Percentiles rank a stretch among this genome's conserved stretches.
phyloP scores from a whole-genome alignment of 35 echinoderm and acorn worm species.

The Diadema setosum region DNA sequence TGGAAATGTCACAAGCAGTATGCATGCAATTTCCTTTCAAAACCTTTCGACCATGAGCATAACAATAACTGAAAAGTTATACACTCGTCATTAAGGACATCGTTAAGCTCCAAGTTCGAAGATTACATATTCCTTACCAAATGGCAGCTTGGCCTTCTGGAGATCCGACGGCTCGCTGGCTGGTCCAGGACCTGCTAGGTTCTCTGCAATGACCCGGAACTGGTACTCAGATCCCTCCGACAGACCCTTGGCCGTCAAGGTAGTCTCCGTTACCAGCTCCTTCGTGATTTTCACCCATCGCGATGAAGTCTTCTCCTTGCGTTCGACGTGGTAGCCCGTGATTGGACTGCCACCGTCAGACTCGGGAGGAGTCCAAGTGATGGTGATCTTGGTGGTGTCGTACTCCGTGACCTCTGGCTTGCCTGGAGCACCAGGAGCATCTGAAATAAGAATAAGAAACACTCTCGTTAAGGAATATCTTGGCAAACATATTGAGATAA shows the following conservation, averaged over 20 bases:
- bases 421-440: conserved; percentile 47
- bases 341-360: conserved; percentile 50
- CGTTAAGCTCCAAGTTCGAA: too few relatives aligned
- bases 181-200: conserved; percentile 51
- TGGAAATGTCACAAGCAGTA: too few relatives aligned
- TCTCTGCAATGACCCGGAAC: conserved; percentile 51
- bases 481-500: too few relatives aligned
- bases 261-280: conserved; percentile 36
- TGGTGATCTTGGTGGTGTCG: conserved; percentile 32
- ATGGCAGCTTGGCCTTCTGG: conserved; percentile 70
- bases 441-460: too few relatives aligned
- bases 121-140: too few relatives aligned
- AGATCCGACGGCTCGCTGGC: conserved; percentile 69
- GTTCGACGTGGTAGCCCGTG: conserved; percentile 51
- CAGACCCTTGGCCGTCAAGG: conserved; percentile 23
- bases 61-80: too few relatives aligned
- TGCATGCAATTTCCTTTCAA: too few relatives aligned
- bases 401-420: conserved; percentile 48
- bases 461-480: too few relatives aligned
- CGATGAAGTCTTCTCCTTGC: conserved; percentile 32
- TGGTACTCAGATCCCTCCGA: conserved; percentile 39
- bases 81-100: too few relatives aligned
- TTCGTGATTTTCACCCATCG: conserved; percentile 52
- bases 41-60: too few relatives aligned
- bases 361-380: conserved; percentile 54